Percentiles rank a stretch among this genome's conserved stretches.
These are phyloP conservation scores for Ennomos fuscantarius DNA, from an alignment of 2,888 invertebrate species.

Conservation along the genomic window DNA sequence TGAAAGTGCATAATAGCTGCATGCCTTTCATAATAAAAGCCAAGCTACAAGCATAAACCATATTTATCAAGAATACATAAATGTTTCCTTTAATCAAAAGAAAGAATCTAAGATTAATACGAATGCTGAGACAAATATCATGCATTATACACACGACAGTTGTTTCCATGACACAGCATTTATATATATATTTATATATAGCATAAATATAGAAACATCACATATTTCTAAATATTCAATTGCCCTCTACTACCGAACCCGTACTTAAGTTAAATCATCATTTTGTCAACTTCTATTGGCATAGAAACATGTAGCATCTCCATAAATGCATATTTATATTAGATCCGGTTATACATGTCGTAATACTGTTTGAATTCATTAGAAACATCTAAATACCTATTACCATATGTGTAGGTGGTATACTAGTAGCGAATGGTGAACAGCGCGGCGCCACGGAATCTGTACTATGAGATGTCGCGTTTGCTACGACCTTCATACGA, in stretches of 20 bases:
- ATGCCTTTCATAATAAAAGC: too few species aligned
- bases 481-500: constrained; percentile 23
- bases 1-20: too few species aligned
- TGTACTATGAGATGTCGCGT: constrained; percentile 34
- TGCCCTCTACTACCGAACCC: constrained; percentile 5
- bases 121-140: too few species aligned
- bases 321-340: constrained; percentile 55
- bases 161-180: too few species aligned
- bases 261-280: constrained; percentile 11
- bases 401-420: constrained; percentile 50
- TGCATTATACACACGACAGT: too few species aligned
- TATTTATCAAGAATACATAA: too few species aligned
- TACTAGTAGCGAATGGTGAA: constrained; percentile 1
- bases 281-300: constrained; percentile 26
- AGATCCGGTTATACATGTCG: constrained; percentile 51
- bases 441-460: constrained; percentile 30
- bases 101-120: too few species aligned
- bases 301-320: constrained; percentile 34
- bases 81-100: too few species aligned
- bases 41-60: too few species aligned
- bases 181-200: too few species aligned
- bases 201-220: too few species aligned
- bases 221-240: constrained; percentile 1
- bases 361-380: constrained; percentile 54
- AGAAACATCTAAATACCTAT: constrained; percentile 41